These are phyloP conservation scores for Agrypnia vestita DNA, from an alignment of 1,140 invertebrate genomes.

Conservation along the genomic window DNA sequence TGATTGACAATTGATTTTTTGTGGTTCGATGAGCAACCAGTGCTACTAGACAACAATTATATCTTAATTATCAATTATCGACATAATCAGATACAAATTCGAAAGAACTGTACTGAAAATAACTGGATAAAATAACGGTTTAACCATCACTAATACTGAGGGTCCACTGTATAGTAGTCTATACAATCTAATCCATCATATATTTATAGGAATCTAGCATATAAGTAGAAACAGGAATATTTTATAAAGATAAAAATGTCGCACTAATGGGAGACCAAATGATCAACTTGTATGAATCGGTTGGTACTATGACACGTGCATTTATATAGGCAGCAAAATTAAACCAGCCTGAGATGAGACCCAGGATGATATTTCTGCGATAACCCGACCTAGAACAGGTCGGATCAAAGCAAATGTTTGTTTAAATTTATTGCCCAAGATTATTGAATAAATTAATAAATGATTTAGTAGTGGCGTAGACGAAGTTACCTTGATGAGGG, in stretches of 20 bases:
- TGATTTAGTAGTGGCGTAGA: neutral
- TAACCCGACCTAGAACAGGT: constrained; percentile 52
- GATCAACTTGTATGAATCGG: constrained; percentile 38
- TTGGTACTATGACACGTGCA: constrained; percentile 61
- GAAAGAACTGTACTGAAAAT: no score
- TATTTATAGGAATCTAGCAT: no score
- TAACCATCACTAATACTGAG: no score
- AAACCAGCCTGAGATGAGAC: constrained; percentile 18
- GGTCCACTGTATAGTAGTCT: no score
- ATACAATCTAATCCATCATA: no score
- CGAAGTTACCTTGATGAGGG: constrained; percentile 84
- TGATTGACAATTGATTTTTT: no score
- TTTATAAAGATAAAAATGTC: constrained; percentile 32
- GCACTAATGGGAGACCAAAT: constrained; percentile 61
- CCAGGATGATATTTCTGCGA: constrained; percentile 45
- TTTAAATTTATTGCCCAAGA: constrained; percentile 38
- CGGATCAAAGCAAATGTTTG: constrained; percentile 42
- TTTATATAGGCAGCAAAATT: constrained; percentile 49
- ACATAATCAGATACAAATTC: no score
- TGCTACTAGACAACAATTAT: no score
- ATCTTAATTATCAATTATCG: no score
- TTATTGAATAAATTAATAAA: neutral
- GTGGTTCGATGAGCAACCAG: no score
- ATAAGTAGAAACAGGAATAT: no score
- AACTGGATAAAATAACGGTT: no score